These are phyloP conservation scores for Carettochelys insculpta DNA, from an alignment of 2,113 vertebrate genomes.

Conservation along the genomic window DNA sequence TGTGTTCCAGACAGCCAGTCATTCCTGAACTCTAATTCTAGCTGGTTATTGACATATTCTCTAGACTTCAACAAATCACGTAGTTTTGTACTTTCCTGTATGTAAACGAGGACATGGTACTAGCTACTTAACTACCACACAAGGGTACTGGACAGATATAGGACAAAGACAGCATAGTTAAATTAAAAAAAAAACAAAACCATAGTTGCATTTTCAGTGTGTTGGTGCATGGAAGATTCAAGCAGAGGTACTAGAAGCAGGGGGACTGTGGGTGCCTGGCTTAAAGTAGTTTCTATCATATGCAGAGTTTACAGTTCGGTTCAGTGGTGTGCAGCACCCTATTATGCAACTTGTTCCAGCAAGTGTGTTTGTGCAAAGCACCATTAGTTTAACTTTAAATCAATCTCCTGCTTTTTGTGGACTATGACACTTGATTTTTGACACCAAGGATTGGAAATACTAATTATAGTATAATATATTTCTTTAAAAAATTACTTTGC, in stretches of 20 bases:
- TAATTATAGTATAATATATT: not conserved
- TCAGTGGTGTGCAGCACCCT: no score
- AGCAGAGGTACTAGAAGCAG: no score
- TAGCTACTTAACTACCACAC: not conserved
- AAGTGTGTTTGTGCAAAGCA: not conserved
- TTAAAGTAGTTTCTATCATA: no score
- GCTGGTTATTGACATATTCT: not conserved
- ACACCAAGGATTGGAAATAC: not conserved
- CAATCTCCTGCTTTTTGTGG: not conserved
- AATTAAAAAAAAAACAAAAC: not conserved
- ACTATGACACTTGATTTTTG: not conserved
- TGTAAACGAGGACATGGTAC: fast-evolving
- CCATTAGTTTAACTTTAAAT: not conserved
- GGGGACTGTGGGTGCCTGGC: no score
- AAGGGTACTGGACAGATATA: not conserved
- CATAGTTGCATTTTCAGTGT: not conserved
- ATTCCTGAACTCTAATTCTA: not conserved
- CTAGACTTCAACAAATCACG: not conserved
- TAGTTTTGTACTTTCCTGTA: not conserved
- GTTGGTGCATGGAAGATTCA: not conserved
- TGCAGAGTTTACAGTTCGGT: no score
- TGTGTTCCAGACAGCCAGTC: not conserved
- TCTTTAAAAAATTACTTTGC: not conserved
- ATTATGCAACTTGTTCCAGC: no score
- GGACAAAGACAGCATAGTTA: no score